These are phyloP conservation scores for Myotis planiceps DNA, from an alignment of 2,797 vertebrate species.

Conservation along the genomic window DNA sequence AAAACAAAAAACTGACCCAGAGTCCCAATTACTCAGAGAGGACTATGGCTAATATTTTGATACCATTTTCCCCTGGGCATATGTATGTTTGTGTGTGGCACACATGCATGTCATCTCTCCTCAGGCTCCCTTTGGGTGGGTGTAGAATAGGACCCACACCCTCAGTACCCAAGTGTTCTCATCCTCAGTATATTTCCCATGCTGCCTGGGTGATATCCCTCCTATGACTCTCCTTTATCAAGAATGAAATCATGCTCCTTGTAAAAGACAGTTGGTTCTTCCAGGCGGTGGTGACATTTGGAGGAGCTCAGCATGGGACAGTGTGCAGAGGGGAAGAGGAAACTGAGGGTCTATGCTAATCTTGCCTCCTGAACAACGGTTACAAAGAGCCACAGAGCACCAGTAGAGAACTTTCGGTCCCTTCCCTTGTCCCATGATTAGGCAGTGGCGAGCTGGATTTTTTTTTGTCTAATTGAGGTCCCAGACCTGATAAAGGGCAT, in stretches of 20 bases:
- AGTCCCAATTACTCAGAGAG: background rate
- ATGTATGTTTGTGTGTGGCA: background rate
- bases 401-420: background rate
- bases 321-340: background rate
- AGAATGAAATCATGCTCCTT: background rate
- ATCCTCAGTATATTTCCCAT: background rate
- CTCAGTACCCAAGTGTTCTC: background rate
- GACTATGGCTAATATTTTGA: background rate
- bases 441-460: background rate
- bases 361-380: background rate
- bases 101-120: background rate
- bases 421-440: background rate
- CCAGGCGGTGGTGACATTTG: background rate
- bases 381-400: background rate
- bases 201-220: background rate
- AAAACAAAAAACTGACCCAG: background rate
- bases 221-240: background rate
- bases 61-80: background rate
- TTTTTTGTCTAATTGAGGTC: background rate
- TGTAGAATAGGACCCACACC: background rate
- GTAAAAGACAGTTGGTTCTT: constrained; percentile 32
- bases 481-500: background rate
- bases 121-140: background rate
- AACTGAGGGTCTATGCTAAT: background rate
- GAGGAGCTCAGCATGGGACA: background rate